Percentiles rank a stretch among this genome's conserved stretches.
These are phyloP conservation scores for Antheraea assamensis DNA, from an alignment of 2,888 invertebrate genomes.

Conservation along the genomic window DNA sequence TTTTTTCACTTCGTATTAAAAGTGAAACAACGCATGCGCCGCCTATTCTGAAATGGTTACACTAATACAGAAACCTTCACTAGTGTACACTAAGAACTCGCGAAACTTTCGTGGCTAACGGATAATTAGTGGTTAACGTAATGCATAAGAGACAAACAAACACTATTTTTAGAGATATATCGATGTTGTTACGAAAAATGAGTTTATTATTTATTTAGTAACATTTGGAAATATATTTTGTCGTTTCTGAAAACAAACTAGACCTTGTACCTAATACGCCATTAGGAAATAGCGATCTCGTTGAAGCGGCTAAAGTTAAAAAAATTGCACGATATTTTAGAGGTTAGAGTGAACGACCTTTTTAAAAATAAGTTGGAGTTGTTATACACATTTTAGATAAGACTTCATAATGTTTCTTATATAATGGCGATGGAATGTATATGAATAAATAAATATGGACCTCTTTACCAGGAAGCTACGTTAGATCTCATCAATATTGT, in stretches of 20 bases:
- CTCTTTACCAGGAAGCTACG: neutral
- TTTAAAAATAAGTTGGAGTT: neutral
- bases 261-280: constrained; percentile 8
- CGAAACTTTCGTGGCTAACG: no score
- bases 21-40: no score
- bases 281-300: constrained; percentile 1
- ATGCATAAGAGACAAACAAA: no score
- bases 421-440: neutral
- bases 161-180: neutral
- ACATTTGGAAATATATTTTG: constrained; percentile 6
- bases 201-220: neutral
- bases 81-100: no score
- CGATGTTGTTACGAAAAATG: neutral
- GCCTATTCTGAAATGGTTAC: no score
- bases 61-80: no score
- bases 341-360: neutral
- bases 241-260: constrained; percentile 4
- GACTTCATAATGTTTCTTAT: neutral
- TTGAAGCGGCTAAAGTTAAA: neutral
- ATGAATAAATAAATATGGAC: constrained; percentile 12
- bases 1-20: no score
- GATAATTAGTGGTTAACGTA: no score
- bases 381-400: neutral
- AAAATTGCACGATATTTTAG: neutral
- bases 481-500: constrained; percentile 21